Evolutionary conservation across 1,140 invertebrate species (phyloP), one percentile per base, ranked within the genome.

Genomic region (Planococcus citri): DNA sequence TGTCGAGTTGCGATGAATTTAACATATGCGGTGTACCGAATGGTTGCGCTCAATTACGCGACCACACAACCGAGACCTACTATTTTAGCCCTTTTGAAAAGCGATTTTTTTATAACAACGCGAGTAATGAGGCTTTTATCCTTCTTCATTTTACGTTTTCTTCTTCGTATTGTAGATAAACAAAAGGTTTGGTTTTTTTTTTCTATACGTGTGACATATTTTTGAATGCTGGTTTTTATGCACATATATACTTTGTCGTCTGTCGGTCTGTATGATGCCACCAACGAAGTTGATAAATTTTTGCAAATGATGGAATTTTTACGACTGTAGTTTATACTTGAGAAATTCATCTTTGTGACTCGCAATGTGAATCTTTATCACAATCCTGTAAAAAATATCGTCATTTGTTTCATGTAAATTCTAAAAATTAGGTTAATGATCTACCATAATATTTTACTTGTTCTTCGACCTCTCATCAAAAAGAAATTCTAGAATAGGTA

Each of bases 11-110:
- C 8, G 8, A 64, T 64, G 25, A 24, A 27, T 64, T 64, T 64
- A 64, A 64, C 60, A 64, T 64, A 64, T 64, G 60, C 60, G 60
- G 60, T 25, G 60, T 27, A 64, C 60, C 60, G 60, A 64, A 64
- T 64, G 60, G 60, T 64, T 64, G 60, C 60, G 60, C 60, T 64
- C 60, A 64, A 64, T 64, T 64, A 64, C 60, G 60, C 21, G 22
- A 24, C 21, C 60, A 64, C 60, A 64, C 60, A 64, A 58, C 51
- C 21, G 51, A 22, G 60, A 24, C 22, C 25, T 64, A n/a, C n/a
- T n/a, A 27, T 64, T 64, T 58, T 27, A 21, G 10, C 60, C 60
- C 60, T 64, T 64, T 51, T 64, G 4, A 27, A 64, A 64, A 25
- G 17, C 60, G 14, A 64, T 64, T 64, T 64, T 64, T 64, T 64